Evolutionary conservation across 2,797 vertebrate genomes (phyloP).

Genomic region (Periparus ater): DNA sequence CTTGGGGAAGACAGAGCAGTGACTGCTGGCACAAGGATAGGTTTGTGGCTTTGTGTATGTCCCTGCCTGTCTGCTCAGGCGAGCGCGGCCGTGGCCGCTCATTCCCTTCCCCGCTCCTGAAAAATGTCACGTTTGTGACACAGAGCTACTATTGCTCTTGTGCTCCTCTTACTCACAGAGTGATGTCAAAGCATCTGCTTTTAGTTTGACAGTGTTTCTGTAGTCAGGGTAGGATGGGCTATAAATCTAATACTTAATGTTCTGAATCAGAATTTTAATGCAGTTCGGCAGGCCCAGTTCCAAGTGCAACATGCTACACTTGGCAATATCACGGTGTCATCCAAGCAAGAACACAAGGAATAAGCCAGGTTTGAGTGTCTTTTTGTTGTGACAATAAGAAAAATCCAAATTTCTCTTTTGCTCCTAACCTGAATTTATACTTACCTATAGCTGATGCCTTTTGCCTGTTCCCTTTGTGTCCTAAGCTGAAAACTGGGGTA

Average conservation of each 20-base stretch:
- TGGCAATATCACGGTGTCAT: neutral
- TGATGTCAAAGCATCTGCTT: neutral
- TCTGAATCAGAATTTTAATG: neutral
- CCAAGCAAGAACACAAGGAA: neutral
- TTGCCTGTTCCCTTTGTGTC: neutral
- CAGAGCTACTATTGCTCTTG: neutral
- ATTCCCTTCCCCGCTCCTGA: neutral
- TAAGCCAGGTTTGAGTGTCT: neutral
- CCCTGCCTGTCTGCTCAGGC: neutral
- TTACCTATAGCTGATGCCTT: neutral
- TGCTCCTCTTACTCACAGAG: neutral
- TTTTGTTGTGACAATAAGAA: neutral
- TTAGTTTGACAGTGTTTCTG: neutral
- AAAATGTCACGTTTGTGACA: neutral
- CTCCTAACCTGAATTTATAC: neutral
- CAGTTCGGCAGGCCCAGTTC: neutral
- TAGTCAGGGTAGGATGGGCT: neutral
- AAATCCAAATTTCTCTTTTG: neutral
- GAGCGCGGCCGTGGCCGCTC: fast-evolving
- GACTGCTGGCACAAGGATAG: neutral
- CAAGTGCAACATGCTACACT: neutral
- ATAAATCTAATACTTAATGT: neutral
- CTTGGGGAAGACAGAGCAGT: neutral
- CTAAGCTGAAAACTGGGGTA: neutral
- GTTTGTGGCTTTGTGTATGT: neutral